phyloP scores from a whole-genome alignment of 2,888 invertebrate genomes.

The Drosophila macrospina region DNA sequence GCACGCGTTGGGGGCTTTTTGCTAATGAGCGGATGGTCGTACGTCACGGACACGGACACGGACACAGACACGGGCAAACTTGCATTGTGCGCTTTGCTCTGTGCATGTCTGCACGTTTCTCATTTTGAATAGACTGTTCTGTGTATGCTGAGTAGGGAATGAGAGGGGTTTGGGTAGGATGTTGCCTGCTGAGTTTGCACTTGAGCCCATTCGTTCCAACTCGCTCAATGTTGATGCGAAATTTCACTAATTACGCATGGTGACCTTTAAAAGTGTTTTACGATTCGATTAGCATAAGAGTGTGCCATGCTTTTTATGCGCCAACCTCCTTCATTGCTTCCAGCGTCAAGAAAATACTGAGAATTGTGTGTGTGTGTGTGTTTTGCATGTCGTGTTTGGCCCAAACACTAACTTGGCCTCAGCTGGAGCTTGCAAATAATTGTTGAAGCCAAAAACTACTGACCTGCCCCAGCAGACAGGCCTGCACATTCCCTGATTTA shows the following conservation, averaged over 20 bases:
- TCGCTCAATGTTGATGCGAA: conserved; percentile 66
- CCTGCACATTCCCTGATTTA: conserved; percentile 14
- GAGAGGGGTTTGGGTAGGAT: conserved; percentile 8
- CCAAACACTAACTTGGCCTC: conserved; percentile 44
- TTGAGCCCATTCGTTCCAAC: conserved; percentile 53
- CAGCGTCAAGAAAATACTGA: conserved; percentile 8
- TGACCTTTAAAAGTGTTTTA: conserved; percentile 56
- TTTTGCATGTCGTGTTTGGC: conserved; percentile 22
- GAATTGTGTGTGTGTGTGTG: conserved; percentile 2
- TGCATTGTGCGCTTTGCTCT: conserved; percentile 41
- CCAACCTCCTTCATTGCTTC: conserved; percentile 11
- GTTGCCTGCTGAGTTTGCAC: conserved; percentile 48
- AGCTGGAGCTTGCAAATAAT: conserved; percentile 32
- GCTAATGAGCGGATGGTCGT: conserved; percentile 71
- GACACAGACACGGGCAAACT: conserved; percentile 33
- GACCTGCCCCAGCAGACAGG: conserved; percentile 16
- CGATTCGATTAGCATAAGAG: conserved; percentile 56
- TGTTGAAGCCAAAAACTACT: conserved; percentile 21
- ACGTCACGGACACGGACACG: conserved; percentile 59
- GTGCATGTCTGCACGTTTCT: conserved; percentile 63
- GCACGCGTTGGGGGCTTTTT: conserved; percentile 59
- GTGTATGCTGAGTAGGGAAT: conserved; percentile 19
- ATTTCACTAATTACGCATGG: conserved; percentile 77
- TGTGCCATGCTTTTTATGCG: conserved; percentile 43
- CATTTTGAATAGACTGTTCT: conserved; percentile 52